Evolutionary conservation across 2,113 vertebrate genomes (phyloP).

Genomic region (Papio anubis): DNA sequence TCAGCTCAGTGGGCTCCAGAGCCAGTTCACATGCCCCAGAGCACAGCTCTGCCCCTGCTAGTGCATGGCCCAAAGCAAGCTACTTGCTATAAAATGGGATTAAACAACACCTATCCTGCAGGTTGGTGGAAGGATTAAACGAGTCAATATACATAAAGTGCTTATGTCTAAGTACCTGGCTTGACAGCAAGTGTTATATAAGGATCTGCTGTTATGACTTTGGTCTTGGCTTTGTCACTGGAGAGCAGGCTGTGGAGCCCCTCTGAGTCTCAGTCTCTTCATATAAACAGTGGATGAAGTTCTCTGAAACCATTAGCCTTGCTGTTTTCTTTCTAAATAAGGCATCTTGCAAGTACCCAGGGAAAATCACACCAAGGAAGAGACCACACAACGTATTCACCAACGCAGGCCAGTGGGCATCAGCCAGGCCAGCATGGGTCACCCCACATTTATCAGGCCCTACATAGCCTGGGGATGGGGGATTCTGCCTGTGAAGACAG

Average conservation of each 20-base stretch:
- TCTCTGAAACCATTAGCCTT: not conserved
- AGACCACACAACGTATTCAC: not conserved
- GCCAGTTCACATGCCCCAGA: too few species aligned
- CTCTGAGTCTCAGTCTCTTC: not conserved
- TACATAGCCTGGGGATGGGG: rapidly evolving
- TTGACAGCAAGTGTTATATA: not conserved
- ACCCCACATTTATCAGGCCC: rapidly evolving
- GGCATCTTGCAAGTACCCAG: not conserved
- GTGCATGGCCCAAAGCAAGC: not conserved
- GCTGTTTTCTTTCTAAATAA: not conserved
- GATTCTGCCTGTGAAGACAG: not conserved
- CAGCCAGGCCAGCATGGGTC: too few species aligned
- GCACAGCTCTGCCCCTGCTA: not conserved
- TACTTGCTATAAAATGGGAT: not conserved
- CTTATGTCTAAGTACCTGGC: not conserved
- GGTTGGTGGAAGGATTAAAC: not conserved
- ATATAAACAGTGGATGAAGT: not conserved
- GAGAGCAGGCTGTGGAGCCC: not conserved
- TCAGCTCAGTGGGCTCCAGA: not conserved
- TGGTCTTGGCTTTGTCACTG: not conserved
- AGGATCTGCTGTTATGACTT: not conserved
- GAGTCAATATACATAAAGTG: not conserved
- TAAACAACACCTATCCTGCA: rapidly evolving
- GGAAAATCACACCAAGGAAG: not conserved
- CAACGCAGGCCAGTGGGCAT: not conserved